phyloP scores from a whole-genome alignment of 2,797 vertebrate genomes.

The Pipistrellus pipistrellus region DNA sequence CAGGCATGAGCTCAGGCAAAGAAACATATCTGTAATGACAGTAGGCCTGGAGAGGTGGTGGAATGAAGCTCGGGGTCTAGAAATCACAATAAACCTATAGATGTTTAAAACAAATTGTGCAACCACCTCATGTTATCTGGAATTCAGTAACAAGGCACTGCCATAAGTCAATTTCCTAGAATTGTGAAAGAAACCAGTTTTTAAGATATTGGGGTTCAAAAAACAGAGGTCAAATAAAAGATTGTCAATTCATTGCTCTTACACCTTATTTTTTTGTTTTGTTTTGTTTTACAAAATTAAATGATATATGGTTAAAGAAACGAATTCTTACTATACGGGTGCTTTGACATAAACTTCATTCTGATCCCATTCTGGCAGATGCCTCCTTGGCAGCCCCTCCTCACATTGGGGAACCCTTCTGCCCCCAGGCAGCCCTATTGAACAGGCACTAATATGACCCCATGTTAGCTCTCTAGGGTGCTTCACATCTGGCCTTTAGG shows the following conservation, averaged over 20 bases:
- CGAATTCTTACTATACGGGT: not conserved
- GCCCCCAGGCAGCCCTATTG: not conserved
- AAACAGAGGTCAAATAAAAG: not conserved
- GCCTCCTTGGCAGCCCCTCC: not conserved
- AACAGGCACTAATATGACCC: not conserved
- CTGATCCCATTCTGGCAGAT: not conserved
- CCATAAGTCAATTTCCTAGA: not conserved
- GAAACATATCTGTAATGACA: not conserved
- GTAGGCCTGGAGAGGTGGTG: not conserved
- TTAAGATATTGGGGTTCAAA: not conserved
- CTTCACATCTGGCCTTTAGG: not conserved
- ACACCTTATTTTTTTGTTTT: not conserved
- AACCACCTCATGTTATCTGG: not conserved
- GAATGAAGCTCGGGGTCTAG: not conserved
- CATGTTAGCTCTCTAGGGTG: not conserved
- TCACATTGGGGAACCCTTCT: not conserved
- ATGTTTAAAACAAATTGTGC: not conserved
- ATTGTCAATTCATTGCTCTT: not conserved
- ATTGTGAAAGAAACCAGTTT: not conserved
- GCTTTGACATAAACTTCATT: not conserved
- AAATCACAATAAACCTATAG: conserved; percentile 23
- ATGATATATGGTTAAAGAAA: not conserved
- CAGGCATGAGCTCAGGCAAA: not conserved
- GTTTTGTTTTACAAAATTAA: not conserved
- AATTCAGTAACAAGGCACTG: not conserved